Evolutionary conservation across 2,888 invertebrate species (phyloP).

Genomic region (Ypsolopha sequella): DNA sequence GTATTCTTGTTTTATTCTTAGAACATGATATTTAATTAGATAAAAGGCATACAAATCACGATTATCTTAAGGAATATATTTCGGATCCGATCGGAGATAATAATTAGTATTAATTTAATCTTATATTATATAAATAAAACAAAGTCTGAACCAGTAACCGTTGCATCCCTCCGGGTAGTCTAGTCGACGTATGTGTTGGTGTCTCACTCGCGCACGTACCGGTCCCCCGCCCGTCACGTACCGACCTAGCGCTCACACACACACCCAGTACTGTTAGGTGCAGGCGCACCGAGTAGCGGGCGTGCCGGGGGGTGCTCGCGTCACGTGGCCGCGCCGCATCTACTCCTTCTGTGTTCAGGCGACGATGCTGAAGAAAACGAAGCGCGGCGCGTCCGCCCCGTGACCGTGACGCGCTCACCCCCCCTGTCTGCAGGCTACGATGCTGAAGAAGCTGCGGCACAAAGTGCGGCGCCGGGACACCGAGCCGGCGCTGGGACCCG

Average conservation of each 20-base stretch:
- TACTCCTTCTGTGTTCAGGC: constrained; percentile 75
- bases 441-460: constrained; percentile 98
- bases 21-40: no score
- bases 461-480: constrained; percentile 98
- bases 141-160: no score
- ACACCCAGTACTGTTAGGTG: constrained; percentile 18
- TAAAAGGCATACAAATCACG: no score
- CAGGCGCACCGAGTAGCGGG: constrained; percentile 17
- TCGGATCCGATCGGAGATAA: no score
- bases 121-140: no score
- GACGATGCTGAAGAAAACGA: constrained; percentile 99
- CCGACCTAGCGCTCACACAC: constrained; percentile 45
- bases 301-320: not conserved
- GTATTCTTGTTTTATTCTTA: no score
- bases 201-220: no score
- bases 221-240: constrained; percentile 32
- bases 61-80: no score
- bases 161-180: no score
- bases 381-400: constrained; percentile 88
- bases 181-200: no score
- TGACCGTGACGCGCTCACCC: constrained; percentile 33
- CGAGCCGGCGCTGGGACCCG: constrained; percentile 80
- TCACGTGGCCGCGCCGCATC: constrained; percentile 1
- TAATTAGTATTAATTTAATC: no score
- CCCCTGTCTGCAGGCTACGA: constrained; percentile 90